Conservation (phyloP, 1,140 invertebrate genomes). For the Cotesia glomerata region DNA sequence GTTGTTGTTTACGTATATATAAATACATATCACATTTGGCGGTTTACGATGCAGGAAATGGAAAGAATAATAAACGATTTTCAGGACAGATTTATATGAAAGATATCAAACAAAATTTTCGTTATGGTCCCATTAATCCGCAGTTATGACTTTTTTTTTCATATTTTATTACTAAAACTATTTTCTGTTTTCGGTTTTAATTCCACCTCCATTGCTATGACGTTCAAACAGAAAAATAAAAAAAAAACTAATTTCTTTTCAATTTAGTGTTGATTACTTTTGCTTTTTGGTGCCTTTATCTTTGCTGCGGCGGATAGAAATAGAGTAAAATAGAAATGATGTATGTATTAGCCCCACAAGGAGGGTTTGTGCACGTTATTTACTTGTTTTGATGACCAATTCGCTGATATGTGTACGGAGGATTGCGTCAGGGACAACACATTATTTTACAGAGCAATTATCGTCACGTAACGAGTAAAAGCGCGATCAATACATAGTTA, state of each 20-base stretch:
- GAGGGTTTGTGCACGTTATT: slow-evolving; percentile 12
- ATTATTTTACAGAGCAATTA: slow-evolving; percentile 17
- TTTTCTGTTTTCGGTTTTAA: too few species aligned
- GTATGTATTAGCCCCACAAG: not conserved
- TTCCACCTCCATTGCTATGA: too few species aligned
- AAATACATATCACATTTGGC: too few species aligned
- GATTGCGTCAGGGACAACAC: slow-evolving; percentile 17
- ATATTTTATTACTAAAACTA: too few species aligned
- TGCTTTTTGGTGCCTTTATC: not conserved
- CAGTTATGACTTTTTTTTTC: too few species aligned
- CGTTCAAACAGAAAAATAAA: too few species aligned
- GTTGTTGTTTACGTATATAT: too few species aligned
- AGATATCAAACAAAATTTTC: too few species aligned
- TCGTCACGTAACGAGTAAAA: slow-evolving; percentile 9
- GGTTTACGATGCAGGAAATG: not conserved
- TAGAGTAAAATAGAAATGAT: slow-evolving; percentile 6
- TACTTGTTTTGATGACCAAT: slow-evolving; percentile 16
- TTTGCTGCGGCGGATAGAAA: not conserved
- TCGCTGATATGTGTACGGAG: not conserved
- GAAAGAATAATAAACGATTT: not conserved
- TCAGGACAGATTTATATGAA: not conserved
- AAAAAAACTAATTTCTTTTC: too few species aligned
- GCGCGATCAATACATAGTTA: not conserved
- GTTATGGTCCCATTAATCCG: too few species aligned
- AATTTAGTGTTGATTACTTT: too few species aligned